Evolutionary conservation across 2,113 vertebrate genomes (phyloP).

Genomic region (Urocynchramus pylzowi): DNA sequence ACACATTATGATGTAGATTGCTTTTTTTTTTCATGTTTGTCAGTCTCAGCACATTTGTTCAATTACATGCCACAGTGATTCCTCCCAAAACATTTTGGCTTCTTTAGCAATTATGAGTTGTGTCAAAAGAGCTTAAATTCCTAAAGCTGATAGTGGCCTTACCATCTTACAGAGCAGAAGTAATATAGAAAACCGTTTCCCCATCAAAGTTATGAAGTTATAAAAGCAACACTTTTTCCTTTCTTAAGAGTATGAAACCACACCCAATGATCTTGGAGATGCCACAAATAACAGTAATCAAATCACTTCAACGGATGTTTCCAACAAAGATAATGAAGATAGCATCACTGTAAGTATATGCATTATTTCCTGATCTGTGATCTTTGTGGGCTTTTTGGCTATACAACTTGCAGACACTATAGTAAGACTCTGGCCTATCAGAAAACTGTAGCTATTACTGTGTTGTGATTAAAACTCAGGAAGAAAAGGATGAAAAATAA

Average conservation of each 20-base stretch:
- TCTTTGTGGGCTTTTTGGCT: background rate
- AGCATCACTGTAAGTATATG: conserved; percentile 88
- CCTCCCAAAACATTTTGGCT: background rate
- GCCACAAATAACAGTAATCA: conserved; percentile 76
- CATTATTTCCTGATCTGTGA: background rate
- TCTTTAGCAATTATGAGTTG: background rate
- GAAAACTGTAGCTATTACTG: background rate
- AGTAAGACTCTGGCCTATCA: background rate
- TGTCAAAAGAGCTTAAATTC: background rate
- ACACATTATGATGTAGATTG: background rate
- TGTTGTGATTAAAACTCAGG: background rate
- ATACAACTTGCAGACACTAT: background rate
- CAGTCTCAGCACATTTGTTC: background rate
- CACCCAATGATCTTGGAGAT: conserved; percentile 73
- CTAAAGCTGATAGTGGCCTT: background rate
- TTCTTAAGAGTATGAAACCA: conserved; percentile 79
- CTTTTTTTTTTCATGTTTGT: background rate
- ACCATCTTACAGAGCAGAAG: background rate
- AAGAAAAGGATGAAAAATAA: background rate
- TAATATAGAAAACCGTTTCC: background rate
- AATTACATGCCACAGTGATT: background rate
- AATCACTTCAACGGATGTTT: conserved; percentile 75
- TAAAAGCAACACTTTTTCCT: conserved; percentile 16
- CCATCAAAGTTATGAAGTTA: background rate
- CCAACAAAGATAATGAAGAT: conserved; percentile 80